Conservation (phyloP, 1,140 invertebrate genomes). For the Heliothis subflexa region DNA sequence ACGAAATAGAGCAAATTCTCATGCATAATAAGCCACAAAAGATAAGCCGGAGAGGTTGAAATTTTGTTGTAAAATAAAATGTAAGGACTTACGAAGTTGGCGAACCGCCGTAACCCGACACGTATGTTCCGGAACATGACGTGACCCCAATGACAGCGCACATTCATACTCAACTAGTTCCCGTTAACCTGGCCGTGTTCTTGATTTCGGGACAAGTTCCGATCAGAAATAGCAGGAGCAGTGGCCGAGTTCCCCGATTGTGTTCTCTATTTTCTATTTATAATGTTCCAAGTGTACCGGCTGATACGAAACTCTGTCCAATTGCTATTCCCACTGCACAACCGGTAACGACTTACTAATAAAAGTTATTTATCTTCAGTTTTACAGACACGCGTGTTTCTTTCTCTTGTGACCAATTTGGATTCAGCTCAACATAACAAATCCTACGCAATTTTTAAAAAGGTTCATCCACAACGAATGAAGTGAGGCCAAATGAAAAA, state of each 20-base stretch:
- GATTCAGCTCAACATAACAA: constrained; percentile 55
- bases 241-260: constrained; percentile 71
- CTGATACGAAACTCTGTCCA: constrained; percentile 68
- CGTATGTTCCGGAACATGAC: constrained; percentile 60
- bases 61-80: not conserved
- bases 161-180: constrained; percentile 61
- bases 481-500: constrained; percentile 31
- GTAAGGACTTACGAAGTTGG: constrained; percentile 62
- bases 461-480: constrained; percentile 32
- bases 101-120: constrained; percentile 59
- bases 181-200: constrained; percentile 70
- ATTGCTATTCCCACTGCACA: constrained; percentile 67
- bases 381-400: constrained; percentile 56
- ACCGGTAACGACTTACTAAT: constrained; percentile 55
- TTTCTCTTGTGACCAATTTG: constrained; percentile 54
- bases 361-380: constrained; percentile 60
- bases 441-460: constrained; percentile 54
- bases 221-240: constrained; percentile 77
- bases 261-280: constrained; percentile 73
- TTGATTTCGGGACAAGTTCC: constrained; percentile 69
- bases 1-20: constrained; percentile 12
- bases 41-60: not conserved
- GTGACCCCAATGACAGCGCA: constrained; percentile 62
- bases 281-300: constrained; percentile 67
- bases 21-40: constrained; percentile 19